Percentiles rank a stretch among this genome's conserved stretches.
Conservation (phyloP, 2,888 invertebrate species). For the Latrodectus elegans region DNA sequence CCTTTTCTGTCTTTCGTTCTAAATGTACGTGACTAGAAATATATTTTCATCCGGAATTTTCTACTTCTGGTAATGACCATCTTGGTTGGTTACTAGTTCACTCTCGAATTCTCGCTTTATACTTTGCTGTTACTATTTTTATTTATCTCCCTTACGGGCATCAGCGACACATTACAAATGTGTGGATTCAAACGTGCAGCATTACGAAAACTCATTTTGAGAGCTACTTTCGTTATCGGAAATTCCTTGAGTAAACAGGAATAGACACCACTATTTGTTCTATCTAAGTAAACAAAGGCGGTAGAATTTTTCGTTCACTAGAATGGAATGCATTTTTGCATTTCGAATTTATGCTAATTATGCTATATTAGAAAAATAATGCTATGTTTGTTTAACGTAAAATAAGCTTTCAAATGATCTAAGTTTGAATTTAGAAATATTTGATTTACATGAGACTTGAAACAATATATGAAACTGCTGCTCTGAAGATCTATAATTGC, state of each 20-base stretch:
- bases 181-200: not conserved
- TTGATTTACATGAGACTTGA: too few species aligned
- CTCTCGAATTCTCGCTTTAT: not conserved
- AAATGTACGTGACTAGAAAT: slow-evolving; percentile 42
- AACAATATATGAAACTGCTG: too few species aligned
- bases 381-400: too few species aligned
- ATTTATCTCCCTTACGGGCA: not conserved
- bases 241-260: not conserved
- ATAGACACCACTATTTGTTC: too few species aligned
- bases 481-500: too few species aligned
- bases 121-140: not conserved
- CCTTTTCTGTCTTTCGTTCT: not conserved
- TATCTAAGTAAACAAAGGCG: too few species aligned
- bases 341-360: too few species aligned
- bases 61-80: slow-evolving; percentile 12
- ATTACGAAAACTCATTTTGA: not conserved
- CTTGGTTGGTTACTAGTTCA: not conserved
- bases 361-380: too few species aligned
- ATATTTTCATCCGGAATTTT: slow-evolving; percentile 22
- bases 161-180: not conserved
- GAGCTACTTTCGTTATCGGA: not conserved
- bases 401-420: too few species aligned
- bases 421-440: too few species aligned
- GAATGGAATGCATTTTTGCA: too few species aligned
- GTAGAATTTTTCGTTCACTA: too few species aligned